Conservation (phyloP, 2,888 invertebrate genomes). For the Gortyna flavago region DNA sequence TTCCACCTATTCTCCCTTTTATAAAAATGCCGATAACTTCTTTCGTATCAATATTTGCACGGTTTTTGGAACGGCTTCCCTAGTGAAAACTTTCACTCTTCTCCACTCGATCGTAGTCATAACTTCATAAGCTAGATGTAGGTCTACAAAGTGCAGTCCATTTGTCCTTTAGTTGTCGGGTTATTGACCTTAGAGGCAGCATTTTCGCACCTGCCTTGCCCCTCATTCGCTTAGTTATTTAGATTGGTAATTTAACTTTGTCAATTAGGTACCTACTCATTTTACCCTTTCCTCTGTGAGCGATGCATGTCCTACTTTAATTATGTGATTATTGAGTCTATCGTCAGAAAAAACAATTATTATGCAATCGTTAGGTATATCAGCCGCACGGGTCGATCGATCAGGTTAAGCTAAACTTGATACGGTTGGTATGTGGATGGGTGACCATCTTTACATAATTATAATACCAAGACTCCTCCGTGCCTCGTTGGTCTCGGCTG, state of each 20-base stretch:
- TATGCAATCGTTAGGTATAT: not conserved
- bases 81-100: conserved; percentile 20
- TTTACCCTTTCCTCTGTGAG: conserved; percentile 11
- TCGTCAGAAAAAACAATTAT: not conserved
- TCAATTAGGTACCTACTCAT: not conserved
- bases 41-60: conserved; percentile 18
- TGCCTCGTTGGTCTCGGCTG: not conserved
- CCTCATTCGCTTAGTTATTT: conserved; percentile 22
- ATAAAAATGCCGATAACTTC: not conserved
- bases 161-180: conserved; percentile 35
- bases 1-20: not conserved
- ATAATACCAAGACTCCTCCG: not conserved
- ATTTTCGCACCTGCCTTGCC: conserved; percentile 37
- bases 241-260: conserved; percentile 36
- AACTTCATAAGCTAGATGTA: not conserved
- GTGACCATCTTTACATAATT: not conserved
- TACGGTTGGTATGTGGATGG: not conserved
- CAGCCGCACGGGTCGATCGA: not conserved
- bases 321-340: not conserved
- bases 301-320: not conserved
- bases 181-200: conserved; percentile 23
- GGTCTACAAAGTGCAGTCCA: conserved; percentile 14
- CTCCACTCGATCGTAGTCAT: not conserved
- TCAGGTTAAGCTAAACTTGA: not conserved
- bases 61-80: not conserved